phyloP scores from a whole-genome alignment of 2,888 invertebrate genomes.

The Amblyjoppa fuscipennis region DNA sequence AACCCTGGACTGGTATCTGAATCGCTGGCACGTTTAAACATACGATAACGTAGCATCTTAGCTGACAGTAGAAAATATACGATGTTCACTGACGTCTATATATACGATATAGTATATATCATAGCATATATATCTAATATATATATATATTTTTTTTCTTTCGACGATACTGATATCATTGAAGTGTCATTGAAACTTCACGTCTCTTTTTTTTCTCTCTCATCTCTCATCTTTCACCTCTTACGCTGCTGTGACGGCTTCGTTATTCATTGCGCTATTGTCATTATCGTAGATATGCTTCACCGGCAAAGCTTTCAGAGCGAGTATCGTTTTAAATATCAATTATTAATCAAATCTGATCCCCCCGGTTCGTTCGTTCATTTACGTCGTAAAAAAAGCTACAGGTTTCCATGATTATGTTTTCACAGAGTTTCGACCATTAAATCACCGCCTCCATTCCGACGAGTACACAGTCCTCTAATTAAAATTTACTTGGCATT shows the following conservation, averaged over 20 bases:
- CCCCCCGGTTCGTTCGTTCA: constrained; percentile 17
- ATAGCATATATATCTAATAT: constrained; percentile 55
- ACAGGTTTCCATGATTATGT: constrained; percentile 68
- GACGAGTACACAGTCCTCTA: constrained; percentile 36
- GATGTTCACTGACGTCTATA: constrained; percentile 66
- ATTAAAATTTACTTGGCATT: constrained; percentile 11
- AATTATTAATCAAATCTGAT: constrained; percentile 49
- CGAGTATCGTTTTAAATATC: constrained; percentile 64
- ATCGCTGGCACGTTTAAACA: constrained; percentile 59
- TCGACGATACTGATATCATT: constrained; percentile 61
- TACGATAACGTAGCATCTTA: constrained; percentile 65
- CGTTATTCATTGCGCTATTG: constrained; percentile 71
- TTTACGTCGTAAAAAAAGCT: constrained; percentile 64
- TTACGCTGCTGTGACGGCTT: constrained; percentile 66
- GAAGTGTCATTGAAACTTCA: constrained; percentile 52
- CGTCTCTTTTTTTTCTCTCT: constrained; percentile 23
- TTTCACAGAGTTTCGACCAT: constrained; percentile 53
- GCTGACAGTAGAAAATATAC: constrained; percentile 71
- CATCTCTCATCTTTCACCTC: constrained; percentile 14
- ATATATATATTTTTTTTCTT: constrained; percentile 34
- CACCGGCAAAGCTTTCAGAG: constrained; percentile 66
- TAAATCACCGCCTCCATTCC: constrained; percentile 33
- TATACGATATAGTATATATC: constrained; percentile 56
- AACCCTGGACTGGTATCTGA: constrained; percentile 71
- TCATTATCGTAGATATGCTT: constrained; percentile 69